phyloP scores from a whole-genome alignment of 2,797 vertebrate genomes.

The Carcharodon carcharias region DNA sequence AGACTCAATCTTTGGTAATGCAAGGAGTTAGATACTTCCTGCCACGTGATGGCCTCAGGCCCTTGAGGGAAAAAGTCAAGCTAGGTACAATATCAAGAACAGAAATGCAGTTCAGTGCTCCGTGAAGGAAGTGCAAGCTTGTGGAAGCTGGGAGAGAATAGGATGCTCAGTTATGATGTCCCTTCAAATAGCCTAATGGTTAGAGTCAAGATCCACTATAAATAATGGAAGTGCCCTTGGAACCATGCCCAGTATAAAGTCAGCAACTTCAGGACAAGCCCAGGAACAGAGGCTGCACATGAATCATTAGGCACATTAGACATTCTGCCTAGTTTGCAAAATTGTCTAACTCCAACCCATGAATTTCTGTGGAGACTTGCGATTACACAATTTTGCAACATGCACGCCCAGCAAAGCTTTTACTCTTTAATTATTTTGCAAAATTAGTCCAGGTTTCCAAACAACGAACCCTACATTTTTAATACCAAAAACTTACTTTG shows the following conservation, averaged over 20 bases:
- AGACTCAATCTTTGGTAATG: neutral
- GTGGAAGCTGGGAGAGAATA: neutral
- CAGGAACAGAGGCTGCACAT: neutral
- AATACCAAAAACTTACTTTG: neutral
- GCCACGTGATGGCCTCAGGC: neutral
- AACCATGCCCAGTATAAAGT: neutral
- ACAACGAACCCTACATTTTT: neutral
- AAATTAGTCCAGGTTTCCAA: neutral
- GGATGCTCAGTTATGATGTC: neutral
- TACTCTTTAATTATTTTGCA: neutral
- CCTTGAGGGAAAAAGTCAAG: neutral
- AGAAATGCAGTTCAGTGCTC: neutral
- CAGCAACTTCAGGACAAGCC: neutral
- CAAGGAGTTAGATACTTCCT: neutral
- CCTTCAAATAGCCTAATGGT: neutral
- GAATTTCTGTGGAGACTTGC: neutral
- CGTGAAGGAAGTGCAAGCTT: neutral
- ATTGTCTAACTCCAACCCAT: neutral
- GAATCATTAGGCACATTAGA: neutral
- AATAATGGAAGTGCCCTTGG: neutral
- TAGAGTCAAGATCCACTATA: neutral
- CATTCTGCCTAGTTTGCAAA: neutral
- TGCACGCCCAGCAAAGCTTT: neutral
- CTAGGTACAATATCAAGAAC: neutral
- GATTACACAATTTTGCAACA: neutral